Percentiles rank a stretch among this genome's conserved stretches.
phyloP scores from a whole-genome alignment of 2,888 invertebrate genomes.

The Tholera decimalis region DNA sequence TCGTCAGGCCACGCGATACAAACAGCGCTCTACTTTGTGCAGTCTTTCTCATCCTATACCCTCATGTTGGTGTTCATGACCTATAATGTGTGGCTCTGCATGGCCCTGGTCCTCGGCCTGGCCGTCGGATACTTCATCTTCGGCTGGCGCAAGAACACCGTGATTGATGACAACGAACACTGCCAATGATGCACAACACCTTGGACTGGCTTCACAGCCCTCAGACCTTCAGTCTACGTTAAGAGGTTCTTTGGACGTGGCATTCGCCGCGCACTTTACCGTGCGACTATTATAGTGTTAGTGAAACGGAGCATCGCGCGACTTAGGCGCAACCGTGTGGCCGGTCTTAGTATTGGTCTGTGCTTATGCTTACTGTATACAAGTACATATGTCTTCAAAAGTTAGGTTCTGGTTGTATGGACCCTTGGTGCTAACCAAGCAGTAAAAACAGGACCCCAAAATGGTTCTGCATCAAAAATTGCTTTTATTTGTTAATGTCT shows the following conservation, averaged over 20 bases:
- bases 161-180: conserved; percentile 98
- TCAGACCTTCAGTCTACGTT: conserved; percentile 32
- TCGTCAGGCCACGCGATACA: conserved; percentile 96
- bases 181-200: conserved; percentile 93
- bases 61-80: conserved; percentile 99
- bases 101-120: conserved; percentile 97
- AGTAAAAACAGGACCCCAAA: not conserved
- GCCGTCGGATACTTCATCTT: conserved; percentile 98
- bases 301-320: conserved; percentile 14
- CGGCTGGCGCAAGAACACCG: conserved; percentile 97
- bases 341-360: conserved; percentile 36
- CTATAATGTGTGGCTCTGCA: conserved; percentile 98
- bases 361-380: conserved; percentile 46
- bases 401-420: conserved; percentile 12
- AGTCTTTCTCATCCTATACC: conserved; percentile 97
- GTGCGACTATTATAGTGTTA: conserved; percentile 4
- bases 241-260: conserved; percentile 25
- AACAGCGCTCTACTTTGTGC: conserved; percentile 96
- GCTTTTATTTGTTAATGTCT: not conserved
- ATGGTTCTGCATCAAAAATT: not conserved
- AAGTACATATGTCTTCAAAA: conserved; percentile 53
- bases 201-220: conserved; percentile 29
- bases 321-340: conserved; percentile 37
- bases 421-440: not conserved
- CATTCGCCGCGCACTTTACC: conserved; percentile 2